Evolutionary conservation across 2,888 invertebrate genomes (phyloP).

Genomic region (Callyntrura sp.): DNA sequence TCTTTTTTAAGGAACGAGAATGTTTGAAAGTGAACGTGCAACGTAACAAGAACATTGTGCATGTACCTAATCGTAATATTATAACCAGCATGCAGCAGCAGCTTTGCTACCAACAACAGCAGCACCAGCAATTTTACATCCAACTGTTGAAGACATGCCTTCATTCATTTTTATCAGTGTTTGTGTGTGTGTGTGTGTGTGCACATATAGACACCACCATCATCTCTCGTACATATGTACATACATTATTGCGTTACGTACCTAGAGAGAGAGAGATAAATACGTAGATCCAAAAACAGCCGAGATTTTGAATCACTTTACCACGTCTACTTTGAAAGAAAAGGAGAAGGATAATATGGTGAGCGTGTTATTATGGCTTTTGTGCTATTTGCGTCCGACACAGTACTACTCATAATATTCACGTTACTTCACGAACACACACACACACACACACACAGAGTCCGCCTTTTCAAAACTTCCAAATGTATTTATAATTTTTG

Average conservation of each 20-base stretch:
- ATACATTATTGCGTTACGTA: background rate
- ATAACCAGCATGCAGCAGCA: background rate
- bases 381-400: too few relatives aligned
- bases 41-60: slow-evolving; percentile 36
- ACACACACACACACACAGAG: too few relatives aligned
- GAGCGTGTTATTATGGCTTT: background rate
- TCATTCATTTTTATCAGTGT: slow-evolving; percentile 74
- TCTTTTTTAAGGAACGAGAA: slow-evolving; percentile 61
- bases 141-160: slow-evolving; percentile 48
- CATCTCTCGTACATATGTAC: background rate
- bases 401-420: slow-evolving; percentile 19
- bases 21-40: slow-evolving; percentile 75
- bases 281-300: background rate
- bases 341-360: slow-evolving; percentile 9
- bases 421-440: background rate
- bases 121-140: background rate
- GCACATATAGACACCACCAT: background rate
- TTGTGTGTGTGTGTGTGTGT: background rate
- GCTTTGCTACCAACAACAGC: background rate
- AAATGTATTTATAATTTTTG: slow-evolving; percentile 26
- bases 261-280: too few relatives aligned
- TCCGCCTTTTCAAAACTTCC: background rate
- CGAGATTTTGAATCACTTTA: slow-evolving; percentile 36
- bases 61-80: background rate
- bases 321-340: slow-evolving; percentile 36